Evolutionary conservation across 1,140 invertebrate genomes (phyloP).

Genomic region (Cepaea nemoralis): DNA sequence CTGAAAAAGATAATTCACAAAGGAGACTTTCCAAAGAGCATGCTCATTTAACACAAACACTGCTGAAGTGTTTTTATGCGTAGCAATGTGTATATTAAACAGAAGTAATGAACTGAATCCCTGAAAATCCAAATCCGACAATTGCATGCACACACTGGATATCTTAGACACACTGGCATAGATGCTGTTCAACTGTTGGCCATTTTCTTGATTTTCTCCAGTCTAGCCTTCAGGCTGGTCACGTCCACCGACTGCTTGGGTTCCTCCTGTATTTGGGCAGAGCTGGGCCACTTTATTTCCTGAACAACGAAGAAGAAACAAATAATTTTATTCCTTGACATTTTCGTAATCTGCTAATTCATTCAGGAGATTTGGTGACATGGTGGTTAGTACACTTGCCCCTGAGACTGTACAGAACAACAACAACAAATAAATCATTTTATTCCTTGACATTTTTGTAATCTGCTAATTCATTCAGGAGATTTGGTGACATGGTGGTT

Average conservation of each 20-base stretch:
- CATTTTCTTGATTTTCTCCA: slow-evolving; percentile 65
- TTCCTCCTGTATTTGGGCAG: slow-evolving; percentile 6
- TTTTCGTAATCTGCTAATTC: no score
- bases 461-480: no score
- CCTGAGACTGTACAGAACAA: no score
- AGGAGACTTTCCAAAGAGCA: no score
- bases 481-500: no score
- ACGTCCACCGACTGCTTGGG: slow-evolving; percentile 50
- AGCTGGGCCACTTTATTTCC: slow-evolving; percentile 35
- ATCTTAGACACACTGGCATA: no score
- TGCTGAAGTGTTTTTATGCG: not conserved
- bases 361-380: no score
- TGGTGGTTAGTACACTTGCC: no score
- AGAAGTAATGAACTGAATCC: not conserved
- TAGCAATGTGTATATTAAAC: not conserved
- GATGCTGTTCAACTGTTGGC: slow-evolving; percentile 49
- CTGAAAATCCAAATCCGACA: not conserved
- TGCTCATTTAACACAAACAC: not conserved
- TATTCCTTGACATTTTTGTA: no score
- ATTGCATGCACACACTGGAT: not conserved
- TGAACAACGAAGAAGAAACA: not conserved
- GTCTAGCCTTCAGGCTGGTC: slow-evolving; percentile 58
- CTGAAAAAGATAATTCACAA: no score
- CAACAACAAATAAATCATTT: no score
- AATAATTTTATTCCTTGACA: no score